Base-by-base conservation (phyloP, 2,888 invertebrate species). In the Ashinkailepas kermadecensis region DNA sequence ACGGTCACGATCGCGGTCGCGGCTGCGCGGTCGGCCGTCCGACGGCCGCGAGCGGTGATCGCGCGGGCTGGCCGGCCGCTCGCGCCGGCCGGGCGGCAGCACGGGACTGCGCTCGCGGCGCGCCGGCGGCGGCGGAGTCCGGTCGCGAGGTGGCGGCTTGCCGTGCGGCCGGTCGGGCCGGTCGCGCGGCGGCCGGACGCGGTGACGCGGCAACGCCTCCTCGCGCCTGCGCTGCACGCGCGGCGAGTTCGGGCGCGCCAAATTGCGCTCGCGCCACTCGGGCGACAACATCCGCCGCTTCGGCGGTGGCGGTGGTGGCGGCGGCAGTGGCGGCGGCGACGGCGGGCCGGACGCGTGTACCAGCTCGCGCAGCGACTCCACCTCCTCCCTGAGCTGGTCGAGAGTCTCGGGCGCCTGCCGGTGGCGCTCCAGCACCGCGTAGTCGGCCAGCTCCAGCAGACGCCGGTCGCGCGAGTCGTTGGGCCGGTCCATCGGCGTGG, bases 341-440 rank as follows among this genome's bases (percentile, higher is more conserved):
- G 7, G 10, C 13, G 15, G 23, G 15, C 8, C 21, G 0, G 58
- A 23, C 57, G 58, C n/a, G 25, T 23, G n/a, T 23, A 79, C 79
- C 79, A 79, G 79, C 25, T 79, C 79, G 3, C 79, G 57, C n/a
- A 79, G 79, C 15, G 79, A 79, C 58, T 79, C 79, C 4, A 79
- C 79, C 79, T 79, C 79, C 58, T 79, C 79, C 15, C 79, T 58
- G 23, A 79, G 79, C 79, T 79, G 23, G 79, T 79, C 79, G 12
- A 79, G 79, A 13, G 58, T 13, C 79, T 79, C 79, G 1, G 58
- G 74, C 21, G 74, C 74, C 74, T 74, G 74, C 10, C 74, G 54
- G 74, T 56, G 54, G 21, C 74, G 74, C 21, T 54, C 74, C 54
- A 74, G 74, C 56, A 74, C 74, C 9, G 56, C 74, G 39, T 21